Conservation (phyloP, 2,113 vertebrate species). For the Montifringilla adamsi region DNA sequence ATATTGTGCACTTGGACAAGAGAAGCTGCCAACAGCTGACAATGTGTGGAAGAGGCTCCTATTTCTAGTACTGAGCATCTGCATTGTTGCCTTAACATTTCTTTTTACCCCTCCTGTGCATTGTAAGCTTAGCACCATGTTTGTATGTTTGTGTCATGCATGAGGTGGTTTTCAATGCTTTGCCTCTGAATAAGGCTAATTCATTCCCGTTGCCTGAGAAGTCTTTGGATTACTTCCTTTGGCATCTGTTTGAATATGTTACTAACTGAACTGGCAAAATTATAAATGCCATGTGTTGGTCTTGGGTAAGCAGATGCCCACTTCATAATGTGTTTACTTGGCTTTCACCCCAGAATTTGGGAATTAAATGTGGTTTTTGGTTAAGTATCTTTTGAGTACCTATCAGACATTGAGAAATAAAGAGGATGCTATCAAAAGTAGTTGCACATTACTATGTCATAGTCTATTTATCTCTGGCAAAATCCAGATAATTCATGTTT, state of each 20-base stretch:
- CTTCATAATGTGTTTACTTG: conserved; percentile 17
- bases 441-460: neutral
- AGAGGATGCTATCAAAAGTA: neutral
- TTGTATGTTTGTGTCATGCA: neutral
- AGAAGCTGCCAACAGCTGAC: conserved; percentile 17
- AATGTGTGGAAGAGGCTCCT: neutral
- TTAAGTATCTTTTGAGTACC: conserved; percentile 1
- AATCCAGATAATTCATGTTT: neutral
- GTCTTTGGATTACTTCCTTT: conserved; percentile 16
- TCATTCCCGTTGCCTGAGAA: neutral
- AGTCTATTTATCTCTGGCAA: neutral
- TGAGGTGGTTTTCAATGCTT: conserved; percentile 3
- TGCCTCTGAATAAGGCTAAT: neutral
- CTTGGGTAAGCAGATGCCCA: conserved; percentile 24
- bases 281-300: conserved; percentile 28
- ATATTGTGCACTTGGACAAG: neutral
- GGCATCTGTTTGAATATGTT: neutral
- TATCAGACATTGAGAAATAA: neutral
- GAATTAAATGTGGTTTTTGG: conserved; percentile 32
- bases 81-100: conserved; percentile 4
- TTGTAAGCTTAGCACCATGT: neutral
- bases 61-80: neutral
- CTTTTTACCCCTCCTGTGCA: neutral
- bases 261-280: conserved; percentile 23
- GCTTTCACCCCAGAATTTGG: neutral